Percentiles rank a stretch among this genome's conserved stretches.
Conservation (phyloP, 2,797 vertebrate genomes). For the Sarcoramphus papa region DNA sequence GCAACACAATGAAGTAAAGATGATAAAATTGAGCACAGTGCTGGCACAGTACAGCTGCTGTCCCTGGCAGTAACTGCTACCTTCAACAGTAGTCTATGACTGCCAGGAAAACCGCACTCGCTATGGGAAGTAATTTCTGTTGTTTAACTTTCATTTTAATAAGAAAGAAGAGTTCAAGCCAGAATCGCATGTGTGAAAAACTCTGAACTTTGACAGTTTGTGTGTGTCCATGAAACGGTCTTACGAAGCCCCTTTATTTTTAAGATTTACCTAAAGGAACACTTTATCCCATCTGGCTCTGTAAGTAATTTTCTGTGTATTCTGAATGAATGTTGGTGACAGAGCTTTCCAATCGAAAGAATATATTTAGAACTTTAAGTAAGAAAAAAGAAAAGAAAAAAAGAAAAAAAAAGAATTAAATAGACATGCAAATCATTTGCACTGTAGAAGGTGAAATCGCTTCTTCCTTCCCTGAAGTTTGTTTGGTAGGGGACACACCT, state of each 20-base stretch:
- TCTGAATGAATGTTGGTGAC: neutral
- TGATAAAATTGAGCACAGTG: slow-evolving; percentile 17
- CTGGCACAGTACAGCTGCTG: slow-evolving; percentile 1
- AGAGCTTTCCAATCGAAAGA: neutral
- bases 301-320: neutral
- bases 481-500: neutral
- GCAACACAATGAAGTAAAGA: slow-evolving; percentile 24
- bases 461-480: neutral
- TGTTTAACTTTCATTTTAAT: slow-evolving; percentile 12
- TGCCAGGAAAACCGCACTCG: neutral
- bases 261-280: neutral
- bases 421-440: neutral
- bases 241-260: neutral
- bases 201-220: neutral
- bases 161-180: neutral
- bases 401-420: neutral
- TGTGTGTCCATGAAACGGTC: neutral
- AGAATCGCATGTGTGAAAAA: neutral
- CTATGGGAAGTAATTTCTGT: neutral
- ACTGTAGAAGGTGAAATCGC: neutral
- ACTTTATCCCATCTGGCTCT: neutral
- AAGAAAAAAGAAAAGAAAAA: neutral
- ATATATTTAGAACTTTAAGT: neutral
- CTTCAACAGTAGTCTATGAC: neutral
- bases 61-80: neutral